Base-by-base conservation (phyloP, 2,113 vertebrate genomes). In the Paramormyrops kingsleyae region DNA sequence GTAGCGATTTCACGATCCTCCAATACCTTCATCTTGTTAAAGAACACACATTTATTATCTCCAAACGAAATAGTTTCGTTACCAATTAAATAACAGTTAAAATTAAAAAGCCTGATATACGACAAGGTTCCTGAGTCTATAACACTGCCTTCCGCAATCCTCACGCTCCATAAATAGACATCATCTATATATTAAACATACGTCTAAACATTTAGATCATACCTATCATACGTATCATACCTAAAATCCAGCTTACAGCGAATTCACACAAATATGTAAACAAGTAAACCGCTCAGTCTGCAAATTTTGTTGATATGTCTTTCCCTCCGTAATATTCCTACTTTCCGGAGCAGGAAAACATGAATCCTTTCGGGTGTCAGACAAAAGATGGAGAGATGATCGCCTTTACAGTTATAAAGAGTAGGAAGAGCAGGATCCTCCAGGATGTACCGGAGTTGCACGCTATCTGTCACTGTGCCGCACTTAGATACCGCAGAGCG, bases 401-500 rank as follows among this genome's bases (percentile, higher is more conserved):
- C 21, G 70, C 44, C 10, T 47, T 74, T 46, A 89, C 62, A 80
- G 46, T n/a, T 21, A 31, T 44, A 80, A 39, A 17, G 62, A 21
- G 13, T 80, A 42, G 17, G 35, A 80, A 39, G 35, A 39, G 74
- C 74, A 7, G 5, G 42, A 77, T 80, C 62, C 47, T 80, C 21
- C 15, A 70, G 39, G 87, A 49, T 47, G 12, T 62, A 83, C 70
- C 62, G 83, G 59, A 90, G 92, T 89, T 92, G 88, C 89, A 85
- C 39, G 39, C 84, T 31, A 49, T 49, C 85, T 50, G 87, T 17
- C 62, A 74, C 77, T 19, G 77, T 2, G 83, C 84, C 27, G 50
- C 92, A 89, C 89, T 92, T 89, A 86, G 83, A 50, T 85, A 49
- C 53, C 90, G 89, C 92, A 90, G 42, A 86, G 89, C 91, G 89